Base-by-base conservation (phyloP, 1,140 invertebrate genomes). In the Drosophila prosaltans region DNA sequence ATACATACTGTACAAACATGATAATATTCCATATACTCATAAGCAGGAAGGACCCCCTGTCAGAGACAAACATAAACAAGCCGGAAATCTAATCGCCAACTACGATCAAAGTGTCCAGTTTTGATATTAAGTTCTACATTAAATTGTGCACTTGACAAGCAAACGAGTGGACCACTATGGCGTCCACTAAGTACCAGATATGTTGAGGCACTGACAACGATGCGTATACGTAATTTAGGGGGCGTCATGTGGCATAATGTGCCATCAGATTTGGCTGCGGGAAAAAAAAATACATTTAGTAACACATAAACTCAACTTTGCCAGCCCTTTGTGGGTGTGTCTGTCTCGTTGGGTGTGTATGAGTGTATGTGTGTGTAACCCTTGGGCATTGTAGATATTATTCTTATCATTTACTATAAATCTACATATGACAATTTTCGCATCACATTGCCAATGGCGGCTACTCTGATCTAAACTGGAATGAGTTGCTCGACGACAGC, bases 381-480 rank as follows among this genome's bases (percentile, higher is more conserved):
- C 88, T 71, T 70, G 78, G 84, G 85, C 84, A 80, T 71, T 89
- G 84, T 89, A 84, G 89, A 89, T 89, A 89, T 89, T 89, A 81
- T 78, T 75, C 84, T 81, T 89, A 89, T 89, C 84, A 75, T 84
- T 78, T 64, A 64, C 81, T 63, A 89, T 89, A 89, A 89, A 89
- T 89, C 84, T 89, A 89, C 84, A 89, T 89, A 84, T 89, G 84
- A 89, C 84, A 89, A 89, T 89, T 89, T 90, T 81, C 78, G 85
- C 84, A 73, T 67, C 63, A 69, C 63, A 66, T 74, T 73, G 65
- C 85, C 65, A 69, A 21, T 36, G 54, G 77, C 45, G 24, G 16
- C 45, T 24, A 24, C 45, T 51, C 6, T 10, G 8, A 51, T 40
- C n/a, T 59, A 26, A 7, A 16, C 9, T 40, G 39, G 51, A 63